Percentiles rank a stretch among this genome's conserved stretches.
phyloP scores from a whole-genome alignment of 2,888 invertebrate genomes.

The Megaustenia siamemsis region DNA sequence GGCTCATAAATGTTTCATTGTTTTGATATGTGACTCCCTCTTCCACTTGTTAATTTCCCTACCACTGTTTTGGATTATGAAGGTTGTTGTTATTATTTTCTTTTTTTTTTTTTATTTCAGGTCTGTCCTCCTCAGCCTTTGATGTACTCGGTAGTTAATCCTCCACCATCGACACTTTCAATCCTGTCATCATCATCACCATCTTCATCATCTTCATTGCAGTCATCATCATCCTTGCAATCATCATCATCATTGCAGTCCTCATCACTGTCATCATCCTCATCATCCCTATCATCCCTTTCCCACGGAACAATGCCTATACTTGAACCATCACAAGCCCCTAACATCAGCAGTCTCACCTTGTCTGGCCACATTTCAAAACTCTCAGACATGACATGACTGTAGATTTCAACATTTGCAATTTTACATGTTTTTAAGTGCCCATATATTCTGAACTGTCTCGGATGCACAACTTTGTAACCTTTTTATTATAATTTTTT shows the following conservation, averaged over 20 bases:
- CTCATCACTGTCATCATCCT: conserved; percentile 28
- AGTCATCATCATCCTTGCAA: conserved; percentile 25
- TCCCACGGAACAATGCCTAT: conserved; percentile 28
- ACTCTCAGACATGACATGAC: conserved; percentile 30
- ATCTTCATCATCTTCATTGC: conserved; percentile 1
- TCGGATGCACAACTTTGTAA: conserved; percentile 32
- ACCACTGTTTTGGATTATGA: no score
- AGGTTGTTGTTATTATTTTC: background rate
- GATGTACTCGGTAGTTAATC: conserved; percentile 55
- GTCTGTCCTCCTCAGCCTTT: conserved; percentile 51
- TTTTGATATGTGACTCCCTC: no score
- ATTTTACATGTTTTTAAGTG: conserved; percentile 27
- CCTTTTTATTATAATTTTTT: no score
- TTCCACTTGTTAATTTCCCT: no score
- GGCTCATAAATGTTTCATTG: no score
- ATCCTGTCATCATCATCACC: conserved; percentile 16
- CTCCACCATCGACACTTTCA: conserved; percentile 50
- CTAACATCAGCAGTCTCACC: conserved; percentile 1
- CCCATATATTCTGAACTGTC: conserved; percentile 15
- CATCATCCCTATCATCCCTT: conserved; percentile 16
- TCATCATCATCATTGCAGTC: conserved; percentile 14
- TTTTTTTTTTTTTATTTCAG: conserved; percentile 32
- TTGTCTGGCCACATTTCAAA: conserved; percentile 40
- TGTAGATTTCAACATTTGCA: background rate
- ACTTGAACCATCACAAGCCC: conserved; percentile 29